A percentile compares a stretch with the other conserved stretches of the same genome.
Evolutionary conservation across 2,113 vertebrate species (phyloP).

Genomic region (Vulpes vulpes): DNA sequence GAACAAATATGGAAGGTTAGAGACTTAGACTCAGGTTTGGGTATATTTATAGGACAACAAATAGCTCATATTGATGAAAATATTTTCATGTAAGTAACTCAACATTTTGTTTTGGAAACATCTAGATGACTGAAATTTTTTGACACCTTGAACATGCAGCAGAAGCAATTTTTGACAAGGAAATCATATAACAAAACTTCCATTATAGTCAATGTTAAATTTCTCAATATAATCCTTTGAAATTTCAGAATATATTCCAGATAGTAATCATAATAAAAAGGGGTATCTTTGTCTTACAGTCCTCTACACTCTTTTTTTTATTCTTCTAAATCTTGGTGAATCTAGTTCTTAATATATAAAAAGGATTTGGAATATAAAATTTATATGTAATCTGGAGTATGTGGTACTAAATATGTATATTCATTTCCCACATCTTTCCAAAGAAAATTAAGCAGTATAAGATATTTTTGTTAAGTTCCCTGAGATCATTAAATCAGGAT

Average conservation of each 20-base stretch:
- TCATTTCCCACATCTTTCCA: background rate
- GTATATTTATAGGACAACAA: background rate
- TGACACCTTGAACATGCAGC: background rate
- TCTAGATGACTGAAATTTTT: background rate
- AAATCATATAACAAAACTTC: background rate
- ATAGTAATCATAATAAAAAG: background rate
- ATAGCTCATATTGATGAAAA: background rate
- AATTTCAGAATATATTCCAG: background rate
- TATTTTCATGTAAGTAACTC: background rate
- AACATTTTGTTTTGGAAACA: background rate
- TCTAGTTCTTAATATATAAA: background rate
- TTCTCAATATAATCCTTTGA: background rate
- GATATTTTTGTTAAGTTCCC: slow-evolving; percentile 2
- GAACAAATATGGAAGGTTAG: slow-evolving; percentile 42
- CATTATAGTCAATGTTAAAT: background rate
- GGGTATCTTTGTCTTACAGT: background rate
- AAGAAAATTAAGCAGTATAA: background rate
- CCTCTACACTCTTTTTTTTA: background rate
- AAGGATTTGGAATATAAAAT: slow-evolving; percentile 15
- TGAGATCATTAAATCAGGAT: background rate
- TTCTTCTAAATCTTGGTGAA: background rate
- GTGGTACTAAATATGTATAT: background rate
- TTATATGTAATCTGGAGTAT: background rate
- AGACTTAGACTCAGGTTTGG: background rate
- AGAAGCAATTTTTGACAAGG: background rate